A percentile compares a stretch with the other conserved stretches of the same genome.
phyloP scores from a whole-genome alignment of 1,140 invertebrate genomes.

The Philopotamus ludificatus region DNA sequence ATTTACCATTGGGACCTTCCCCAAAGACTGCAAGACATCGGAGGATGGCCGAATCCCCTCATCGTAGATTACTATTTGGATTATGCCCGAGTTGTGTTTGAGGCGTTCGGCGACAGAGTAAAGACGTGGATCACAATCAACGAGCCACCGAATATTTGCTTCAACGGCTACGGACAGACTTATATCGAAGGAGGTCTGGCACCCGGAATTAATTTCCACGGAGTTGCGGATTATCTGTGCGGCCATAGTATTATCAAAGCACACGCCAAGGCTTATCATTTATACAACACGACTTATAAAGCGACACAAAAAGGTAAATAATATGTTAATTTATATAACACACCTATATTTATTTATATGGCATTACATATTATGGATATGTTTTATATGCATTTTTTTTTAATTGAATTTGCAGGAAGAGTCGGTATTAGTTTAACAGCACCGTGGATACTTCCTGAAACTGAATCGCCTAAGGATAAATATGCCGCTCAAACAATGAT shows the following conservation, averaged over 20 bases:
- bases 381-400: conserved; percentile 12
- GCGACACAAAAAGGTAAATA: conserved; percentile 41
- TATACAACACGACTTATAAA: conserved; percentile 46
- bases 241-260: conserved; percentile 53
- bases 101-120: conserved; percentile 56
- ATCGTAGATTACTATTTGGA: conserved; percentile 54
- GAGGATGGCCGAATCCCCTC: conserved; percentile 41
- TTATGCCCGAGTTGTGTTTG: conserved; percentile 54
- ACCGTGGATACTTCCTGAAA: conserved; percentile 54
- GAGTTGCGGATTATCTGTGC: conserved; percentile 53
- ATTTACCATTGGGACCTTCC: conserved; percentile 45
- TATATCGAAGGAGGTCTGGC: conserved; percentile 45
- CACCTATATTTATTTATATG: background rate
- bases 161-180: conserved; percentile 49
- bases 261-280: conserved; percentile 46
- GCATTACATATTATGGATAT: conserved; percentile 14
- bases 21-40: conserved; percentile 44
- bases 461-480: conserved; percentile 47
- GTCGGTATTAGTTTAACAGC: conserved; percentile 56
- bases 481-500: conserved; percentile 51
- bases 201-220: conserved; percentile 48
- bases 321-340: conserved; percentile 24
- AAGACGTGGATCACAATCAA: conserved; percentile 57
- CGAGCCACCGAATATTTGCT: conserved; percentile 53
- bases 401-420: conserved; percentile 46